Evolutionary conservation across 2,888 invertebrate species (phyloP), one percentile per base, ranked within the genome.

Genomic region (Diaphora mendica): DNA sequence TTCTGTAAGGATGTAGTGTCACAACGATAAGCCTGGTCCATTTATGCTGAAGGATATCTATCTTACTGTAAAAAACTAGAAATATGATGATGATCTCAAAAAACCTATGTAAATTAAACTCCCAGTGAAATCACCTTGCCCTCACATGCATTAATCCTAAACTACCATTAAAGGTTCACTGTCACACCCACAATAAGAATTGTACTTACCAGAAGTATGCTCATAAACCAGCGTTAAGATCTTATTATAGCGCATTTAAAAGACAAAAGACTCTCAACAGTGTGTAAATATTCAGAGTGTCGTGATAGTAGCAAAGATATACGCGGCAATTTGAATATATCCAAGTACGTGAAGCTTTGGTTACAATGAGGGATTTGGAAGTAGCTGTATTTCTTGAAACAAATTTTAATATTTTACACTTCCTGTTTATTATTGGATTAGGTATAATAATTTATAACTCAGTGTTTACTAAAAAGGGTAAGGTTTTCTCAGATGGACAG

Each of bases 121-220:
- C 39, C 39, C 11, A 39, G n/a, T 70, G 76, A 42, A 69, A n/a
- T 13, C 42, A 44, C 80, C 72, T 20, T 33, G 64, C 77, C 69
- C 33, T 48, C 64, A 73, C 72, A 68, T 74, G 77, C 78, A 75
- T 77, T 82, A 86, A 84, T 82, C 78, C 80, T 83, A 74, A 77
- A 84, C 79, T 82, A 83, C 80, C 83, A 85, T 85, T 85, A 85
- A 78, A 77, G 67, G 82, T 79, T 79, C 83, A 85, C 86, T 88
- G 85, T 87, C 83, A 79, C 68, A 79, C 74, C 77, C 64, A 85
- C 79, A 82, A 80, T 82, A 86, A 82, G 76, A 84, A 82, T 71
- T 77, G 72, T 82, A 78, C 76, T 82, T 82, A 71, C 77, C 68
- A 75, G 79, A 84, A 81, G 78, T 83, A 78, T 77, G 77, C 77